Evolutionary conservation across 1,140 invertebrate species (phyloP).

Genomic region (Dolichoris vasculosae): DNA sequence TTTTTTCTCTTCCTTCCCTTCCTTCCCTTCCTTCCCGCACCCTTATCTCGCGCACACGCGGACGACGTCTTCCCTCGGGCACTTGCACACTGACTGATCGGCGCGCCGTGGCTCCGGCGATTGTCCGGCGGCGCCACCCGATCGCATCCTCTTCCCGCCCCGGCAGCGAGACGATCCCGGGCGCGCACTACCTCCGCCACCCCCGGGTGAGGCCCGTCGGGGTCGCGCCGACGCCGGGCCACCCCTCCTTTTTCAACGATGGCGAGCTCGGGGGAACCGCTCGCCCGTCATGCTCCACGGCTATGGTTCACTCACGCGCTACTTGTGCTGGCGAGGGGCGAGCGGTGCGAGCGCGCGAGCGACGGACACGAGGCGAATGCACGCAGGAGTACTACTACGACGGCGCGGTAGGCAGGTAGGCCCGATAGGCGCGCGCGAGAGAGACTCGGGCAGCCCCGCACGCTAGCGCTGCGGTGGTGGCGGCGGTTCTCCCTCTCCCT

Average conservation of each 20-base stretch:
- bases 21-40: not conserved
- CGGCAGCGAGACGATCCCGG: slow-evolving; percentile 40
- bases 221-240: not conserved
- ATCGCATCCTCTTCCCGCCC: slow-evolving; percentile 22
- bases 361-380: slow-evolving; percentile 16
- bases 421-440: slow-evolving; percentile 28
- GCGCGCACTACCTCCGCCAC: slow-evolving; percentile 46
- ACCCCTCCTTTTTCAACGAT: not conserved
- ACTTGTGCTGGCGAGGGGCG: not conserved
- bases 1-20: not conserved
- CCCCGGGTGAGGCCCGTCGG: not conserved
- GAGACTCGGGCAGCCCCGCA: slow-evolving; percentile 1
- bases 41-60: not conserved
- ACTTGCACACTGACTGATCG: not conserved
- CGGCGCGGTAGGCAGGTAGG: slow-evolving; percentile 24
- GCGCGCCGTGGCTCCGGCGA: not conserved
- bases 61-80: not conserved
- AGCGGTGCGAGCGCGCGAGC: not conserved
- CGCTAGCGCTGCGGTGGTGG: slow-evolving; percentile 55
- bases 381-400: slow-evolving; percentile 26
- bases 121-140: not conserved
- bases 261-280: not conserved
- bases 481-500: slow-evolving; percentile 34
- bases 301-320: not conserved
- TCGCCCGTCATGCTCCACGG: not conserved